phyloP scores from a whole-genome alignment of 1,140 invertebrate genomes.

The Acromyrmex charruanus region DNA sequence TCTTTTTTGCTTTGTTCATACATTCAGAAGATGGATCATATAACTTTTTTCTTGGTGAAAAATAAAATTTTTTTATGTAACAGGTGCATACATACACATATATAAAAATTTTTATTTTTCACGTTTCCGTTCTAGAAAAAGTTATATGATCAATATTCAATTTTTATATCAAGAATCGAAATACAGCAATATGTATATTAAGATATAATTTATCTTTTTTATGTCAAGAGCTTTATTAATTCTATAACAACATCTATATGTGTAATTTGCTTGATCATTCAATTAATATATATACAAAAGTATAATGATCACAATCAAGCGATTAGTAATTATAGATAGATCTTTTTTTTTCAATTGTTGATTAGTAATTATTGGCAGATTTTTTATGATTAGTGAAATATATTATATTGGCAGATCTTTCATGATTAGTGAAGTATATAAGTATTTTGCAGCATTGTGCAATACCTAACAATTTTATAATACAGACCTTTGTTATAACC shows the following conservation, averaged over 20 bases:
- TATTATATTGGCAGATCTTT: slow-evolving; percentile 49
- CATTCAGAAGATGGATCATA: not conserved
- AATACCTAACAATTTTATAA: slow-evolving; percentile 50
- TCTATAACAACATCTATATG: slow-evolving; percentile 62
- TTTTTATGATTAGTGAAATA: slow-evolving; percentile 56
- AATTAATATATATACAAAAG: slow-evolving; percentile 55
- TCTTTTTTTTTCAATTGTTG: slow-evolving; percentile 15
- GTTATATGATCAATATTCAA: too few species aligned
- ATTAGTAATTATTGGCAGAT: slow-evolving; percentile 66
- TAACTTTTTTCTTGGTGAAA: too few species aligned
- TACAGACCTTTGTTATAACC: slow-evolving; percentile 22
- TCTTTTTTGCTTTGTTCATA: not conserved
- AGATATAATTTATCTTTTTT: not conserved
- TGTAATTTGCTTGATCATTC: slow-evolving; percentile 15
- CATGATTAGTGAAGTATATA: slow-evolving; percentile 57
- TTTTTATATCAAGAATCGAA: not conserved
- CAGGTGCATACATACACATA: too few species aligned
- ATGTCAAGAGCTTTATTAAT: slow-evolving; percentile 26
- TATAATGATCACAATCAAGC: slow-evolving; percentile 32
- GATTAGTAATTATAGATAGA: slow-evolving; percentile 62
- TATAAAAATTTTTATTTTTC: too few species aligned
- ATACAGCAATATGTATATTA: not conserved
- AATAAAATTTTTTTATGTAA: too few species aligned
- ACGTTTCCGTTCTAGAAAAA: too few species aligned
- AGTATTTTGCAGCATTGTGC: slow-evolving; percentile 60